A percentile compares a stretch with the other conserved stretches of the same genome.
Evolutionary conservation across 2,888 invertebrate genomes (phyloP).

Genomic region (Parelbella ahira): DNA sequence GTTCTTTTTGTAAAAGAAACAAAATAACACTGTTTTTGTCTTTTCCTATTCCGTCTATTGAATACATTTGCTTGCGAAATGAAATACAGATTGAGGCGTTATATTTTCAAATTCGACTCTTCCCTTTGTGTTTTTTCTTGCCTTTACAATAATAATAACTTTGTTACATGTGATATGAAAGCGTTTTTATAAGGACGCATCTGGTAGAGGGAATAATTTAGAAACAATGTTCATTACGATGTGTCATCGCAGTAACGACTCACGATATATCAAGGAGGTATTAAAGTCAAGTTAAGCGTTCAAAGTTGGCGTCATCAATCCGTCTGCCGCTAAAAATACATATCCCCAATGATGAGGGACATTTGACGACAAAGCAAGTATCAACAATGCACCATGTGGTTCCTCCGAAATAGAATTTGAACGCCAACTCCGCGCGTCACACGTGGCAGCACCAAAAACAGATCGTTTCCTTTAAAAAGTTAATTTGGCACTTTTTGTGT

Average conservation of each 20-base stretch:
- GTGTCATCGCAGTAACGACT: slow-evolving; percentile 48
- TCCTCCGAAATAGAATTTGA: slow-evolving; percentile 62
- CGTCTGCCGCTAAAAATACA: slow-evolving; percentile 60
- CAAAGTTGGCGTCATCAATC: slow-evolving; percentile 63
- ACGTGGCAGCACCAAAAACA: slow-evolving; percentile 75
- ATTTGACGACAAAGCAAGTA: slow-evolving; percentile 71
- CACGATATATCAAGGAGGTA: slow-evolving; percentile 60
- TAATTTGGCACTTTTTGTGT: slow-evolving; percentile 76
- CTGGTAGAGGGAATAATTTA: slow-evolving; percentile 44
- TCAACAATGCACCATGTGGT: slow-evolving; percentile 70
- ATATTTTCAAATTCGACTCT: slow-evolving; percentile 42
- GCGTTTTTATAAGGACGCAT: slow-evolving; percentile 34
- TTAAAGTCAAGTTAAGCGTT: slow-evolving; percentile 66
- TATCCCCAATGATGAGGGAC: slow-evolving; percentile 67
- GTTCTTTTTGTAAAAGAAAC: slow-evolving; percentile 43
- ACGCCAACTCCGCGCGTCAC: slow-evolving; percentile 57
- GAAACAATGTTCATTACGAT: slow-evolving; percentile 49
- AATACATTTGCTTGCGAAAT: slow-evolving; percentile 55
- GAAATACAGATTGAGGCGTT: slow-evolving; percentile 49
- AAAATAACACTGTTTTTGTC: slow-evolving; percentile 60
- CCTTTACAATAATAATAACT: slow-evolving; percentile 37
- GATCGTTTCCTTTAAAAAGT: slow-evolving; percentile 79
- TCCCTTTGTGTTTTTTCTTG: slow-evolving; percentile 38
- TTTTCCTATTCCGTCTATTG: slow-evolving; percentile 54
- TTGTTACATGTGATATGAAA: slow-evolving; percentile 36